Conservation (phyloP, 2,797 vertebrate species). For the Thripadectes ignobilis region DNA sequence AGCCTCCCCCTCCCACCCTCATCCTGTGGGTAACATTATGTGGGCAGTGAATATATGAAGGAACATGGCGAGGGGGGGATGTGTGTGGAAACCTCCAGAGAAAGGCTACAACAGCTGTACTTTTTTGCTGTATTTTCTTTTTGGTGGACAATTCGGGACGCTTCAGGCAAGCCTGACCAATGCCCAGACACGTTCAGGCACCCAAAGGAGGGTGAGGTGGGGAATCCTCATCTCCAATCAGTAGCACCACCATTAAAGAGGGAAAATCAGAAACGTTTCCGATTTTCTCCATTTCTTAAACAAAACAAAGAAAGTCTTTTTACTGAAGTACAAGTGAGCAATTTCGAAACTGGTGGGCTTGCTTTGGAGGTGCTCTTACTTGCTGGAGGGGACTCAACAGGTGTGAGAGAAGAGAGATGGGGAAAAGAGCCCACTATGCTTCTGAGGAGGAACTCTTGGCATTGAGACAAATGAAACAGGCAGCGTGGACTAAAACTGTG, state of each 20-base stretch:
- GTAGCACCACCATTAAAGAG: neutral
- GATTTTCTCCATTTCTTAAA: neutral
- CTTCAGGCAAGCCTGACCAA: neutral
- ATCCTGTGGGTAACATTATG: neutral
- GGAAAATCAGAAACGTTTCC: neutral
- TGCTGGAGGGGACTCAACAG: neutral
- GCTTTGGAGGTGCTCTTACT: neutral
- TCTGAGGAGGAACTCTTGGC: neutral
- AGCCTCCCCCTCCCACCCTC: constrained; percentile 5
- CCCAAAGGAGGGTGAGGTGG: neutral
- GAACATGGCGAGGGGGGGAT: neutral
- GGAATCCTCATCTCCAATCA: neutral
- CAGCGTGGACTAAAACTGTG: neutral
- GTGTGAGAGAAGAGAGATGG: neutral
- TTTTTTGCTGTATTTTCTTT: neutral
- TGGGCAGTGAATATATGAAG: constrained; percentile 27
- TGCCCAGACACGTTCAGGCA: rapidly evolving
- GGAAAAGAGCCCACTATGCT: neutral
- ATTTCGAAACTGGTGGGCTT: neutral
- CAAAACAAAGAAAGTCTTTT: neutral
- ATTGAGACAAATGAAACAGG: neutral
- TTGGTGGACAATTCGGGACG: neutral
- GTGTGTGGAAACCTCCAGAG: neutral
- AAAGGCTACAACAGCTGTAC: neutral
- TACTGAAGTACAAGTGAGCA: neutral